phyloP scores from a whole-genome alignment of 1,140 invertebrate species.

The Drosophila lacteicornis region DNA sequence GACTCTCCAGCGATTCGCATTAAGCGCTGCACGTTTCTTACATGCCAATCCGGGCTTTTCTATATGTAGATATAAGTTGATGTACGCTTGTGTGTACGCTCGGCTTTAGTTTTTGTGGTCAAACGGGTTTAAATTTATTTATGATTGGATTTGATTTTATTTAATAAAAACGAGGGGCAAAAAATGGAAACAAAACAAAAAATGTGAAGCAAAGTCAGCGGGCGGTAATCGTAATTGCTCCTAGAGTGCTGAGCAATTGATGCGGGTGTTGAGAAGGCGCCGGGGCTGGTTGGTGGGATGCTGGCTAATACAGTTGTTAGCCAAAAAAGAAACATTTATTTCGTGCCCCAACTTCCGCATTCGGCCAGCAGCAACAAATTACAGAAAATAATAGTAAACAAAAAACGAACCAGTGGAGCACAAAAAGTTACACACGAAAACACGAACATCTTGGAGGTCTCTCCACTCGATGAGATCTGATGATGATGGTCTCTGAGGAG shows the following conservation, averaged over 20 bases:
- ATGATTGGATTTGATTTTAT: constrained; percentile 84
- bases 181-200: constrained; percentile 3
- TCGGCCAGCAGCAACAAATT: constrained; percentile 32
- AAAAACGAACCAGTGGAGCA: constrained; percentile 11
- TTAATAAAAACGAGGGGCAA: constrained; percentile 65
- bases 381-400: constrained; percentile 19
- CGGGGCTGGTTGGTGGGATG: not conserved
- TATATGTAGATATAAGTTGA: constrained; percentile 65
- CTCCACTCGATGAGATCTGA: constrained; percentile 32
- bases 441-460: constrained; percentile 44
- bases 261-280: constrained; percentile 27
- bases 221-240: constrained; percentile 75
- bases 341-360: constrained; percentile 66
- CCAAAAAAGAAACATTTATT: constrained; percentile 61
- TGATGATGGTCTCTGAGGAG: not conserved
- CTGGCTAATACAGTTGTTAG: constrained; percentile 78
- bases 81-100: constrained; percentile 30
- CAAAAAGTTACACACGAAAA: constrained; percentile 44
- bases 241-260: constrained; percentile 53
- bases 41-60: constrained; percentile 69
- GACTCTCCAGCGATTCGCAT: constrained; percentile 55
- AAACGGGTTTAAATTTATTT: constrained; percentile 82
- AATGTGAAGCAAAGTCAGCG: constrained; percentile 63
- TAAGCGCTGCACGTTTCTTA: constrained; percentile 75
- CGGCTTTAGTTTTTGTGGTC: constrained; percentile 67